A percentile compares a stretch with the other conserved stretches of the same genome.
Evolutionary conservation across 2,888 invertebrate species (phyloP).

Genomic region (Acleris laterana): DNA sequence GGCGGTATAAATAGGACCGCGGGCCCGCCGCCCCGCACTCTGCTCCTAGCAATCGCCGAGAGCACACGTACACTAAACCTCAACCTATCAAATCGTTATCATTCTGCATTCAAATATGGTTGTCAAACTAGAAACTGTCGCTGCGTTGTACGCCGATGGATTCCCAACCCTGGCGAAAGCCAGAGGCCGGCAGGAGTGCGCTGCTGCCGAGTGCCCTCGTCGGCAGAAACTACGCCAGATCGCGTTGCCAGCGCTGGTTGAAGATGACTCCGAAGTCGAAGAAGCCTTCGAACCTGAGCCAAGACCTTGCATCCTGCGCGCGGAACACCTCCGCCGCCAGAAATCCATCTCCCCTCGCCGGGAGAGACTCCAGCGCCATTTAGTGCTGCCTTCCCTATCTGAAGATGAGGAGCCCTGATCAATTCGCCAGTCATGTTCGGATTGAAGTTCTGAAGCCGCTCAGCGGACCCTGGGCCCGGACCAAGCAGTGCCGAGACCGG

Average conservation of each 20-base stretch:
- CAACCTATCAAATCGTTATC: no score
- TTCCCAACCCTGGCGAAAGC: slow-evolving; percentile 59
- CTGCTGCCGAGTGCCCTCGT: slow-evolving; percentile 58
- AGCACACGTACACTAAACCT: slow-evolving; percentile 48
- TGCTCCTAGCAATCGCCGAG: slow-evolving; percentile 55
- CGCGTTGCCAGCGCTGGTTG: slow-evolving; percentile 66
- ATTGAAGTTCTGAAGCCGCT: slow-evolving; percentile 68
- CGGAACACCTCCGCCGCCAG: slow-evolving; percentile 70
- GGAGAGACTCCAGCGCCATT: slow-evolving; percentile 67
- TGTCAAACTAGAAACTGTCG: slow-evolving; percentile 69
- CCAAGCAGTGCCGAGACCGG: slow-evolving; percentile 19
- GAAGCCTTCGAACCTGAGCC: slow-evolving; percentile 61
- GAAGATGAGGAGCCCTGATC: slow-evolving; percentile 81
- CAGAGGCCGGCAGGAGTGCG: slow-evolving; percentile 58
- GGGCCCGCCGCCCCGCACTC: slow-evolving; percentile 61
- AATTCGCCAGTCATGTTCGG: slow-evolving; percentile 46
- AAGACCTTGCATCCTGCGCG: slow-evolving; percentile 61
- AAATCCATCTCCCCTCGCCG: slow-evolving; percentile 73
- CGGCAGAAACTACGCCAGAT: slow-evolving; percentile 59
- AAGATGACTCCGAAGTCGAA: slow-evolving; percentile 60
- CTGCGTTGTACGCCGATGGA: slow-evolving; percentile 64
- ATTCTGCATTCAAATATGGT: slow-evolving; percentile 54
- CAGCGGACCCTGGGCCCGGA: slow-evolving; percentile 39
- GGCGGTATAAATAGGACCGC: slow-evolving; percentile 60
- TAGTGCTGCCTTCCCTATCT: slow-evolving; percentile 75